These are phyloP conservation scores for Lepidonotus clava DNA, from an alignment of 2,888 invertebrate genomes.

Conservation along the genomic window DNA sequence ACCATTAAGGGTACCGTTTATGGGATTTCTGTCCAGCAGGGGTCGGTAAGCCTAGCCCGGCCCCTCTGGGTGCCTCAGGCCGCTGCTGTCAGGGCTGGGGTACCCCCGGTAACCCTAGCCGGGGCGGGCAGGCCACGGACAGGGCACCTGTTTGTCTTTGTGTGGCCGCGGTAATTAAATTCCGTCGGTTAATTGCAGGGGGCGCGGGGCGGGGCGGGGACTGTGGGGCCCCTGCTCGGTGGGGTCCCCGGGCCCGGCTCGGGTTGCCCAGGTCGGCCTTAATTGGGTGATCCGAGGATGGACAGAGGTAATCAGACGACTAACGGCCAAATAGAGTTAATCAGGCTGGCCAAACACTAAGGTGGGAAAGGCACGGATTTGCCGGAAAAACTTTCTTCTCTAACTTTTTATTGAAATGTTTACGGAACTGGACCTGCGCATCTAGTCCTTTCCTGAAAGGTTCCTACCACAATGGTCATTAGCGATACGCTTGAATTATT, in stretches of 20 bases:
- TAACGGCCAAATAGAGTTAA: not conserved
- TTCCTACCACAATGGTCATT: too few relatives aligned
- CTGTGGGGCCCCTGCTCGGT: not conserved
- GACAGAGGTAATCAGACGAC: not conserved
- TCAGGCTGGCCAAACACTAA: not conserved
- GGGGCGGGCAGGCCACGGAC: not conserved
- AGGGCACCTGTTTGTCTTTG: constrained; percentile 25
- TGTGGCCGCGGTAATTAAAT: constrained; percentile 7
- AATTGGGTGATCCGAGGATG: not conserved
- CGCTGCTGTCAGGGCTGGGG: not conserved
- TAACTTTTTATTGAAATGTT: too few relatives aligned
- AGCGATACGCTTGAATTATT: too few relatives aligned
- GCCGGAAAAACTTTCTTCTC: too few relatives aligned
- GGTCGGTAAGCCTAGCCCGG: not conserved
- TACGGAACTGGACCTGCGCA: too few relatives aligned
- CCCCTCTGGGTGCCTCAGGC: not conserved
- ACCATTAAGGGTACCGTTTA: not conserved
- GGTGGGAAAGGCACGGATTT: too few relatives aligned
- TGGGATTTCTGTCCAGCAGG: not conserved
- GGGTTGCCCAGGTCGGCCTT: not conserved
- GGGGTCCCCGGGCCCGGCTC: not conserved
- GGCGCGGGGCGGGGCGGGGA: not conserved
- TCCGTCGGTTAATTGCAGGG: constrained; percentile 8
- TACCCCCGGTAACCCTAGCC: not conserved
- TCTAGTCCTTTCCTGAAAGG: too few relatives aligned